phyloP scores from a whole-genome alignment of 1,140 invertebrate genomes.

The Camponotus floridanus region DNA sequence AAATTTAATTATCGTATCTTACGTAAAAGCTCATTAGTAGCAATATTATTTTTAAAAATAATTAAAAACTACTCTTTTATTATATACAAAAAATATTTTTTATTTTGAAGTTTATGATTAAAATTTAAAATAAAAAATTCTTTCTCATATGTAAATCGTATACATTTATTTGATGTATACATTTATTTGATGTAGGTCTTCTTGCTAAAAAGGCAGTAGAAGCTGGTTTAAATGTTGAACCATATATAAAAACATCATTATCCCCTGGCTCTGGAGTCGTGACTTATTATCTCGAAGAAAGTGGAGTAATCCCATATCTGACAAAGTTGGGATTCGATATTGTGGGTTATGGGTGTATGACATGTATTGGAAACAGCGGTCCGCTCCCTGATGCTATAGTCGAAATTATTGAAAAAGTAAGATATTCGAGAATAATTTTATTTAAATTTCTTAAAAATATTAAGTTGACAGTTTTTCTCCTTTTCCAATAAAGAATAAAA shows the following conservation, averaged over 20 bases:
- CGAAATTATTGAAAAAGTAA: slow-evolving; percentile 97
- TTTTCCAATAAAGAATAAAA: neutral
- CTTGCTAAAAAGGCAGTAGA: slow-evolving; percentile 98
- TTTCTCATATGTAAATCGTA: neutral
- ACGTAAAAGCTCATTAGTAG: neutral
- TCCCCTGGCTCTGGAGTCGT: slow-evolving; percentile 99
- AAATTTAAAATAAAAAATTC: no score
- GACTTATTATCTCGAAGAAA: slow-evolving; percentile 97
- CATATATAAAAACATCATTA: slow-evolving; percentile 98
- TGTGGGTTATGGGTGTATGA: slow-evolving; percentile 99
- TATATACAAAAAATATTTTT: no score
- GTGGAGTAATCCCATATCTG: slow-evolving; percentile 95
- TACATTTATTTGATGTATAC: slow-evolving; percentile 19
- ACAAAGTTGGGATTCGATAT: slow-evolving; percentile 96
- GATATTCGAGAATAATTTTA: neutral
- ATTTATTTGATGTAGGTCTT: slow-evolving; percentile 89
- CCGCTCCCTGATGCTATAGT: slow-evolving; percentile 96
- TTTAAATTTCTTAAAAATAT: neutral
- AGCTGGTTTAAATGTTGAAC: slow-evolving; percentile 94
- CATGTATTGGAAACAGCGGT: slow-evolving; percentile 99
- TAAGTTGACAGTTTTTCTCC: neutral
- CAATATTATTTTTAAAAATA: slow-evolving; percentile 1
- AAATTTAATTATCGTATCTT: neutral
- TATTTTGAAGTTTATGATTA: no score
- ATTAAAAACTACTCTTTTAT: neutral